Base-by-base conservation (phyloP, 2,888 invertebrate genomes). In the Lithophane semibrunnea region DNA sequence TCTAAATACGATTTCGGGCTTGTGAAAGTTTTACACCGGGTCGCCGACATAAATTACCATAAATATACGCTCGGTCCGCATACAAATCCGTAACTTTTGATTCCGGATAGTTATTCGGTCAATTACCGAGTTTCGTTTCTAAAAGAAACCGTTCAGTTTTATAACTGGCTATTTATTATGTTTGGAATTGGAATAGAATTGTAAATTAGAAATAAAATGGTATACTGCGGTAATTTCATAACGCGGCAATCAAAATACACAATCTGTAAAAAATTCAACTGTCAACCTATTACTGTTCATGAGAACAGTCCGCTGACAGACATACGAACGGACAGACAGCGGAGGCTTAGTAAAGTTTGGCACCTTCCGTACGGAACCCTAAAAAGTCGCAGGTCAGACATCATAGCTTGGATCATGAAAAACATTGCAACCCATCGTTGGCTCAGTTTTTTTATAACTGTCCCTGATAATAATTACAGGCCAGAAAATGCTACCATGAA, bases 41-140 rank as follows among this genome's bases (percentile, higher is more conserved):
- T 92, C 91, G 89, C 86, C 85, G 89, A 91, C 89, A 93, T 93
- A 92, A 92, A 94, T 94, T 94, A 91, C 92, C 93, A 93, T 93
- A 93, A 92, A 93, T 92, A 92, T 91, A 86, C 88, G 86, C 81
- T 76, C 85, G 86, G 87, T 87, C 88, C 87, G 92, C 91, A 91
- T 92, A 91, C 91, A 89, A 92, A 92, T 92, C 88, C 88, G 85
- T 81, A 87, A 89, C 90, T 91, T 91, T 86, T 86, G 74, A 83
- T 85, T 71, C 77, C 47, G 68, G 49, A 83, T 80, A 86, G 77
- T 78, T 83, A 74, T 77, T 80, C 65, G 68, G 66, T 79, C 86
- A 86, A 85, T 85, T 79, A 80, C 75, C 61, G 66, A 81, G 66
- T 75, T 78, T 78, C 10, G 67, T 71, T 78, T 64, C 44, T 42